Evolutionary conservation across 2,888 invertebrate species (phyloP), one percentile per base, ranked within the genome.

Genomic region (Amorpha juglandis): DNA sequence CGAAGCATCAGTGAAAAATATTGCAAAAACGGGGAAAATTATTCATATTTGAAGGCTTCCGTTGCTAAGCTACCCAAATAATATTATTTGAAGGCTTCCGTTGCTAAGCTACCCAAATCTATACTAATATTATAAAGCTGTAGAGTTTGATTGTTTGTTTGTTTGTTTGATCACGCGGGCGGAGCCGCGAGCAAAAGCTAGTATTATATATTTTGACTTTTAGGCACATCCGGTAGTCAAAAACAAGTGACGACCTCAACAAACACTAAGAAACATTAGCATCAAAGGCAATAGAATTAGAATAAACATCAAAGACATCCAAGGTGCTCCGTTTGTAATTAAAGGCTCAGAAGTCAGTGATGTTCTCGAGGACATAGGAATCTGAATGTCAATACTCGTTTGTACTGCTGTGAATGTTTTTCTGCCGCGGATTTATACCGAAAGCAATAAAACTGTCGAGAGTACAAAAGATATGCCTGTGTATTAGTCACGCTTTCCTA

Each of bases 231-330:
- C 38, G 4, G 19, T 11, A 6, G 19, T 12, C 19, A 58, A 42
- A 53, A 53, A n/a, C 47, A 52, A 33, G 33, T 33, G 33, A 27
- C 12, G 58, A 58, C 58, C 58, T 58, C 42, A 58, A 42, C 19
- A 19, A 16, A 8, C 42, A 58, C 19, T 35, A 11, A 16, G 35
- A 38, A 42, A 42, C 58, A 19, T 19, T 11, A 58, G 16, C 38
- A 58, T 58, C 58, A 58, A 58, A 58, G 38, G 42, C 58, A 42
- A 42, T 38, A 58, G 35, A 35, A 35, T 11, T 35, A 68, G 58
- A 68, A 62, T 21, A 70, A 70, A 74, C 80, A 74, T 82, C 79
- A 82, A 80, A 79, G 72, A 73, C 68, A 71, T 75, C 74, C 48
- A 48, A 58, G 55, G 55, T 48, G 58, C 38, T 58, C 55, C 81